Conservation (phyloP, 2,797 vertebrate genomes). For the Avahi laniger region DNA sequence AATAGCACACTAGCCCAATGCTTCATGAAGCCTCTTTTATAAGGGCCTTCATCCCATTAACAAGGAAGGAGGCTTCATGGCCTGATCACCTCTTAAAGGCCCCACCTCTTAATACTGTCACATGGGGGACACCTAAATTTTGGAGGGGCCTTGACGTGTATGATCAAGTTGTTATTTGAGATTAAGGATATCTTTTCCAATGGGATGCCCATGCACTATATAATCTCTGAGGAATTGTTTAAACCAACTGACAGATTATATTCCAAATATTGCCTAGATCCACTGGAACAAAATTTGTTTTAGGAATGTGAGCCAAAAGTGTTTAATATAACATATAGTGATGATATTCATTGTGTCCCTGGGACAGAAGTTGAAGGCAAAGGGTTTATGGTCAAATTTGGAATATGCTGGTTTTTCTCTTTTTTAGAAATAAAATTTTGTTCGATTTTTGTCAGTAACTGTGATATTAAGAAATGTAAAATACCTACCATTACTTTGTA, state of each 20-base stretch:
- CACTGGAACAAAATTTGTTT: constrained; percentile 28
- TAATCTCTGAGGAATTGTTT: constrained; percentile 34
- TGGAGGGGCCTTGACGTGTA: not conserved
- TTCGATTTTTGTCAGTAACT: constrained; percentile 49
- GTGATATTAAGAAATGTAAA: constrained; percentile 52
- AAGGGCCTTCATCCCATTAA: not conserved
- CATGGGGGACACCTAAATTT: not conserved
- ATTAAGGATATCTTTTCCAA: not conserved
- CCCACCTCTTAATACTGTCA: not conserved
- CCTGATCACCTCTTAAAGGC: not conserved
- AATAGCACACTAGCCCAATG: not conserved
- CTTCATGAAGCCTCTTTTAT: not conserved
- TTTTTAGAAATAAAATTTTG: constrained; percentile 51
- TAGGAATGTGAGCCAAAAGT: not conserved
- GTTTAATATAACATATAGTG: not conserved
- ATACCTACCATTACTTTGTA: constrained; percentile 52
- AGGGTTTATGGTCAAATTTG: not conserved
- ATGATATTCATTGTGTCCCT: not conserved
- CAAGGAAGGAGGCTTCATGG: not conserved
- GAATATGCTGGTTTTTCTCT: not conserved
- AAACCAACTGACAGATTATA: not conserved
- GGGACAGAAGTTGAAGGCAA: constrained; percentile 7
- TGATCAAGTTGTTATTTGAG: not conserved
- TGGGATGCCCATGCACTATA: not conserved
- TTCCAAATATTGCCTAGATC: not conserved